A percentile compares a stretch with the other conserved stretches of the same genome.
Conservation (phyloP, 2,888 invertebrate species). For the Scelioninae gen. 1 region DNA sequence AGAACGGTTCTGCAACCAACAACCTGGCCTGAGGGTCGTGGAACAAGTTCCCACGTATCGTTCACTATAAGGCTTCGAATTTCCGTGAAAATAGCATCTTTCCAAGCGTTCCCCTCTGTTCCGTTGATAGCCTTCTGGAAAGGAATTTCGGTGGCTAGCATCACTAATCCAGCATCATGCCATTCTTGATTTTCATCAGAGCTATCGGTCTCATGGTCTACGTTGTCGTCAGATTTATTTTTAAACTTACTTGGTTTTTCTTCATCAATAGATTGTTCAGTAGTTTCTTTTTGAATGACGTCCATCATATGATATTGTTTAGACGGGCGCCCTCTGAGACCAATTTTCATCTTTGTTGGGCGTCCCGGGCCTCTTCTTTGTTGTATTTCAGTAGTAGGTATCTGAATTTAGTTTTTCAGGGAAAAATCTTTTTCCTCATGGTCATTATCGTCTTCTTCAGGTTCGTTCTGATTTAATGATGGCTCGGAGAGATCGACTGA, state of each 20-base stretch:
- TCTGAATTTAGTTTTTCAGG: neutral
- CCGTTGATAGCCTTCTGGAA: constrained; percentile 31
- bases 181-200: neutral
- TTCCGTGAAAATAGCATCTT: constrained; percentile 52
- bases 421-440: too few relatives aligned
- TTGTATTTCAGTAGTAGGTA: neutral
- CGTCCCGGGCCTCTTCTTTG: constrained; percentile 2
- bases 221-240: neutral
- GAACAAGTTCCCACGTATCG: constrained; percentile 59
- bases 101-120: constrained; percentile 49
- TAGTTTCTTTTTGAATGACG: neutral
- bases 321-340: constrained; percentile 2
- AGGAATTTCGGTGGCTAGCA: constrained; percentile 18
- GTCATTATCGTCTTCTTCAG: neutral
- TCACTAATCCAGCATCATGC: neutral
- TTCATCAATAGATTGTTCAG: too few relatives aligned
- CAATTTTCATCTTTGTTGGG: constrained; percentile 5
- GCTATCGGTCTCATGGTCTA: neutral
- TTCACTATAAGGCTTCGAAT: constrained; percentile 54
- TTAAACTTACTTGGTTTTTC: neutral
- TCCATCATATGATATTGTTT: constrained; percentile 6
- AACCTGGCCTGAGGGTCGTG: constrained; percentile 43
- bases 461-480: neutral
- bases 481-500: neutral
- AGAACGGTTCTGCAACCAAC: constrained; percentile 49